These are phyloP conservation scores for Apolygus lucorum DNA, from an alignment of 1,140 invertebrate genomes.

Conservation along the genomic window DNA sequence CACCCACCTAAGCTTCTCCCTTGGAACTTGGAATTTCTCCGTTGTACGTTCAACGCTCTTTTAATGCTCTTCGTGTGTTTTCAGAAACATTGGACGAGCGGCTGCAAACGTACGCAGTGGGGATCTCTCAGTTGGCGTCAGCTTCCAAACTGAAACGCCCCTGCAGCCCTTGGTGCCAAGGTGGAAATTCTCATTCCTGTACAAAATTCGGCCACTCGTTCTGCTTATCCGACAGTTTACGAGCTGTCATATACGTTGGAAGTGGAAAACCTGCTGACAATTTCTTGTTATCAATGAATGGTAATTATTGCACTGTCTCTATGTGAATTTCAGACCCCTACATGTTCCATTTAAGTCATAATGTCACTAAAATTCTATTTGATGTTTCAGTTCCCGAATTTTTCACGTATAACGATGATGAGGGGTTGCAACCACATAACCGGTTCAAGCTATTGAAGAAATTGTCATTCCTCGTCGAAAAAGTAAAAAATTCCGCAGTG, in stretches of 20 bases:
- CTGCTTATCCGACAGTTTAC: not conserved
- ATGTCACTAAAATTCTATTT: too few species aligned
- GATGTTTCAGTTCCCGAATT: conserved; percentile 22
- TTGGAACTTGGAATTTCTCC: too few species aligned
- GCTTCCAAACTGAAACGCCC: not conserved
- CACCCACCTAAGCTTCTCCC: too few species aligned
- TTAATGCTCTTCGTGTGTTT: too few species aligned
- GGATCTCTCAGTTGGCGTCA: not conserved
- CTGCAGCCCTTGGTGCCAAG: not conserved
- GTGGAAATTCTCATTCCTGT: not conserved
- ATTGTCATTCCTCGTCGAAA: conserved; percentile 71
- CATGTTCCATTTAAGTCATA: too few species aligned
- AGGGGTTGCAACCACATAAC: not conserved
- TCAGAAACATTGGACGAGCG: too few species aligned
- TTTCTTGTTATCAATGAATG: not conserved
- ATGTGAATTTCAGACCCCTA: too few species aligned
- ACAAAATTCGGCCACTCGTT: not conserved
- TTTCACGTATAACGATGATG: conserved; percentile 12
- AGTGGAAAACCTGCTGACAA: not conserved
- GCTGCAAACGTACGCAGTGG: not conserved
- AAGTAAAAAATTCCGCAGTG: conserved; percentile 75
- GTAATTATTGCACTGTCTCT: not conserved
- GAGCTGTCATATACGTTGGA: not conserved
- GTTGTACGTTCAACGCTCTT: too few species aligned
- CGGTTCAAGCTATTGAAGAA: conserved; percentile 32